phyloP scores from a whole-genome alignment of 23 tunicate genomes.

The Trididemnum miniatum region DNA sequence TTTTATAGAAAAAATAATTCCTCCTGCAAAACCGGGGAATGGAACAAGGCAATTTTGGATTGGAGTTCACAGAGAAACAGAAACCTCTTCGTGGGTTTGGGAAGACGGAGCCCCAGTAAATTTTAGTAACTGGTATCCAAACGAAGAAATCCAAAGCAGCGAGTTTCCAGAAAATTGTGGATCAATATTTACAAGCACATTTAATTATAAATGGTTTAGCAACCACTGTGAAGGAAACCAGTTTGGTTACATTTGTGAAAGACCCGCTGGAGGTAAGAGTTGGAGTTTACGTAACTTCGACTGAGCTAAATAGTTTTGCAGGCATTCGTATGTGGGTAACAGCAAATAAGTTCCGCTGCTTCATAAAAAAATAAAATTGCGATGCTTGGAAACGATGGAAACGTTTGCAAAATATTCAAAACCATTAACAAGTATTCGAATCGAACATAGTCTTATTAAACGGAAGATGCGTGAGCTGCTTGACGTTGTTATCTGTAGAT shows the following conservation, averaged over 20 bases:
- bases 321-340: too few species aligned
- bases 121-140: not conserved
- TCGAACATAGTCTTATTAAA: too few species aligned
- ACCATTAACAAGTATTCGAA: too few species aligned
- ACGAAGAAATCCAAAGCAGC: not conserved
- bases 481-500: too few species aligned
- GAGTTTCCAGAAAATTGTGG: not conserved
- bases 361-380: too few species aligned
- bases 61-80: not conserved
- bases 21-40: not conserved
- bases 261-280: not conserved
- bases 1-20: not conserved
- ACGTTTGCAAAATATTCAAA: too few species aligned
- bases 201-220: slow-evolving; percentile 2
- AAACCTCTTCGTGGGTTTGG: not conserved
- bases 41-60: slow-evolving; percentile 7
- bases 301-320: too few species aligned
- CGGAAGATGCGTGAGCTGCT: too few species aligned
- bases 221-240: not conserved
- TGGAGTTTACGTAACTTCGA: too few species aligned
- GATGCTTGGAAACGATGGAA: too few species aligned
- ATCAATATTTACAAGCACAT: not conserved
- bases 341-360: too few species aligned
- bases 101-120: not conserved
- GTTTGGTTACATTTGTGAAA: slow-evolving; percentile 6